phyloP scores from a whole-genome alignment of 2,797 vertebrate species.

The Bovichtus diacanthus region DNA sequence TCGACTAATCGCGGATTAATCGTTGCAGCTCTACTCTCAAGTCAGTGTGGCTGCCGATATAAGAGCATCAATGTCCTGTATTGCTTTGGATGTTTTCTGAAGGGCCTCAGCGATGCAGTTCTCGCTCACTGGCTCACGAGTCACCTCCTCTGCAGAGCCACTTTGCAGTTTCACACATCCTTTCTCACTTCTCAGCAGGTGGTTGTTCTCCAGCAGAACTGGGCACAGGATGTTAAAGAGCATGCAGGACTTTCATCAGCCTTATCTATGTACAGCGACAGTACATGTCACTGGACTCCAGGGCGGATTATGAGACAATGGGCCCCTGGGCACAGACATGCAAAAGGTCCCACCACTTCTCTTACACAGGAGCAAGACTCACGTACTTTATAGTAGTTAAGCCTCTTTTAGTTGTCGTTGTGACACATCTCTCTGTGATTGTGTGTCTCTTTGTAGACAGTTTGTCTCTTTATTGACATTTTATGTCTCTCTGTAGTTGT shows the following conservation, averaged over 20 bases:
- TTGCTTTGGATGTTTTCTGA: conserved; percentile 78
- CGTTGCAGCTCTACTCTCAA: conserved; percentile 34
- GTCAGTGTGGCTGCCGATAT: conserved; percentile 56
- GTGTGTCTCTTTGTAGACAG: no score
- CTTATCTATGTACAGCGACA: background rate
- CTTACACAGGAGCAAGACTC: no score
- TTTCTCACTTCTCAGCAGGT: conserved; percentile 38
- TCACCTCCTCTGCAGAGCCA: conserved; percentile 4
- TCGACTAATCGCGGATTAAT: no score
- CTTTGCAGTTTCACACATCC: background rate
- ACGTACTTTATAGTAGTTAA: no score
- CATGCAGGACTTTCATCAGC: background rate
- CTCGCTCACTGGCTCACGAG: conserved; percentile 49
- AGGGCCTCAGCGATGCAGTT: conserved; percentile 73
- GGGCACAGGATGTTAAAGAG: conserved; percentile 66
- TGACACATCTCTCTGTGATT: no score
- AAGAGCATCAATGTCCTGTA: conserved; percentile 81
- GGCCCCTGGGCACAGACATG: no score
- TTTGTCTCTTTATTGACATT: no score
- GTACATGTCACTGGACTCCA: no score
- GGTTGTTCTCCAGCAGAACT: conserved; percentile 81
- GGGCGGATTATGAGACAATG: no score
- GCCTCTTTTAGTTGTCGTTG: no score
- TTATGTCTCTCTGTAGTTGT: no score
- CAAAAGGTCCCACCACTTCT: no score